phyloP scores from a whole-genome alignment of 30 jellyfish, hydroid and myxozoan species.

The Chrysaora quinquecirrha region DNA sequence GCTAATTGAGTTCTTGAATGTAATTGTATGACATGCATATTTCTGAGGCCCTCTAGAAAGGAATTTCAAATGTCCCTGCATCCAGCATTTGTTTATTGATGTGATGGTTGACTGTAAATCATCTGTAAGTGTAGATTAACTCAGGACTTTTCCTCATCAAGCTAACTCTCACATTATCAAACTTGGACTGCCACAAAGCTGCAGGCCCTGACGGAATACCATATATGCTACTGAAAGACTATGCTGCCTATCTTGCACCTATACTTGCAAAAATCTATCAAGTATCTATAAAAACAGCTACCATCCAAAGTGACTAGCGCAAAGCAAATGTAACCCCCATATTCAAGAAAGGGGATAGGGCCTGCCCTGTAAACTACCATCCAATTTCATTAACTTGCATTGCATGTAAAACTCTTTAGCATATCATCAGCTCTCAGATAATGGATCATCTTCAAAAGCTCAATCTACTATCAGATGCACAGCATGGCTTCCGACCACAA shows the following conservation, averaged over 20 bases:
- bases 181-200: slow-evolving; percentile 17
- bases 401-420: slow-evolving; percentile 43
- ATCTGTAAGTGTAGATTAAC: no score
- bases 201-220: slow-evolving; percentile 50
- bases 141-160: no score
- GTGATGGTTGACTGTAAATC: no score
- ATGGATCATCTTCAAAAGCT: slow-evolving; percentile 13
- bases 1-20: no score
- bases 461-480: background rate
- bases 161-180: no score
- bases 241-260: slow-evolving; percentile 26
- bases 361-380: slow-evolving; percentile 49
- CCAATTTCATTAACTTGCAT: slow-evolving; percentile 50
- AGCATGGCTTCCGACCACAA: background rate
- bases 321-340: slow-evolving; percentile 33
- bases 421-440: slow-evolving; percentile 16
- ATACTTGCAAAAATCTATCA: slow-evolving; percentile 4
- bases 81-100: no score
- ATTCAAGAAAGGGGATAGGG: slow-evolving; percentile 36
- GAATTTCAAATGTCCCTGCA: no score
- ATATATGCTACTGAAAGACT: slow-evolving; percentile 6
- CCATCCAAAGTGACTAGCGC: slow-evolving; percentile 12
- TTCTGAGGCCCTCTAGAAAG: no score
- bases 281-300: slow-evolving; percentile 5
- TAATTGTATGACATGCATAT: no score